Evolutionary conservation across 2,113 vertebrate species (phyloP).

Genomic region (Amblyopsis rosae): DNA sequence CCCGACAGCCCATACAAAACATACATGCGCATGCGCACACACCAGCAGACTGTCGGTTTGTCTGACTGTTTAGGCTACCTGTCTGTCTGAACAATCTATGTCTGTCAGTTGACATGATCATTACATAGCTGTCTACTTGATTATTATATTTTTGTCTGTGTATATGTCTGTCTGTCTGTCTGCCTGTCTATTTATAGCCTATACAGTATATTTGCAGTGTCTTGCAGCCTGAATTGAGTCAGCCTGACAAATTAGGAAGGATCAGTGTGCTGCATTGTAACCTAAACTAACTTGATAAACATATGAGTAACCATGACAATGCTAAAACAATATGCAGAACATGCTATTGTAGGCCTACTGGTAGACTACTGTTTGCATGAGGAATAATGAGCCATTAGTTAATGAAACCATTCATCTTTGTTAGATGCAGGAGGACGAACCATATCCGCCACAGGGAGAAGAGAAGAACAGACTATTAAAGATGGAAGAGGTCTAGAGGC

Average conservation of each 20-base stretch:
- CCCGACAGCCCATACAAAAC: constrained; percentile 30
- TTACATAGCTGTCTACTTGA: too few species aligned
- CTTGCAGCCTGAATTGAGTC: background rate
- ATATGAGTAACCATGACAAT: background rate
- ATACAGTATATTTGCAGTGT: too few species aligned
- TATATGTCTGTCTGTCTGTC: background rate
- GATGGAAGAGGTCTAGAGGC: constrained; percentile 26
- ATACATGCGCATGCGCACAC: constrained; percentile 2
- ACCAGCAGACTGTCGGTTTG: background rate
- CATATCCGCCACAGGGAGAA: constrained; percentile 27
- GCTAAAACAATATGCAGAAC: background rate
- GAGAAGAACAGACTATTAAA: constrained; percentile 44
- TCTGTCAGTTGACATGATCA: too few species aligned
- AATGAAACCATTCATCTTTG: constrained; percentile 61
- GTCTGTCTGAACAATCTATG: too few species aligned
- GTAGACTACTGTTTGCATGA: background rate
- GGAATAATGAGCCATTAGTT: constrained; percentile 57
- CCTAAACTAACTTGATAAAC: background rate
- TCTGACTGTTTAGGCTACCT: background rate
- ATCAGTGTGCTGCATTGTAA: too few species aligned
- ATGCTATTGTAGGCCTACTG: background rate
- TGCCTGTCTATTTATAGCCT: background rate
- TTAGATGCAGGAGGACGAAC: constrained; percentile 29
- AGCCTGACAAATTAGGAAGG: background rate
- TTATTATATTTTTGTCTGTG: too few species aligned